Evolutionary conservation across 1,140 invertebrate species (phyloP), one percentile per base, ranked within the genome.

Genomic region (Drosophila novamexicana): DNA sequence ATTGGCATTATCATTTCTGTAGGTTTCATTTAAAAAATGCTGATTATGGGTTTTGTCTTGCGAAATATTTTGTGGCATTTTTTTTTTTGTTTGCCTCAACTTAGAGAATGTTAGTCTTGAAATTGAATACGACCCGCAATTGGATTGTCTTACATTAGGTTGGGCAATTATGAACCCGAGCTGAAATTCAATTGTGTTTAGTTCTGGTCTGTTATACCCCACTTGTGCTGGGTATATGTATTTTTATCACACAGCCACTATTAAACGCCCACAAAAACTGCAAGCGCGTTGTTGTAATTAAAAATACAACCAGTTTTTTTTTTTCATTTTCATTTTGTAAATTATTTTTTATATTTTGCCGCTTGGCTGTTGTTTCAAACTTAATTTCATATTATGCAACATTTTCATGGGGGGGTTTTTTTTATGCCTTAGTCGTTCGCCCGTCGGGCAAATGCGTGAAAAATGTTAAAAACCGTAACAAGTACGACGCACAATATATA

Each of bases 381-480:
- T 68, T 50, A 59, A 63, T 64, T 72, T 64, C n/a, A 57, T 40
- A 69, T 85, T 88, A 82, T 82, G 82, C 64, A 85, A 85, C 53
- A 63, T 45, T 65, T 71, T 70, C 52, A 69, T 49, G 47, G 18
- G 16, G 16, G 14, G 53, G 42, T 39, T 49, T 45, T 39, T 66
- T 56, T 57, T 7, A 34, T 37, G 52, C 34, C 9, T 54, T 47
- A 22, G 47, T 32, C 14, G 12, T 14, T 29, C 61, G 10, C 29
- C 34, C 58, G 40, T 57, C 37, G 50, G 59, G 57, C n/a, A 36
- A 67, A 65, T 61, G 54, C 45, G 57, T 76, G 22, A 50, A 76
- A 72, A 72, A 57, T 76, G 22, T 40, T 67, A 72, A 67, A 76
- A 78, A 76, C 57, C 57, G 49, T 65, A 62, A 67, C 72, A 75